Percentiles rank a stretch among this genome's conserved stretches.
Evolutionary conservation across 2,888 invertebrate genomes (phyloP).

Genomic region (Meganola albula): DNA sequence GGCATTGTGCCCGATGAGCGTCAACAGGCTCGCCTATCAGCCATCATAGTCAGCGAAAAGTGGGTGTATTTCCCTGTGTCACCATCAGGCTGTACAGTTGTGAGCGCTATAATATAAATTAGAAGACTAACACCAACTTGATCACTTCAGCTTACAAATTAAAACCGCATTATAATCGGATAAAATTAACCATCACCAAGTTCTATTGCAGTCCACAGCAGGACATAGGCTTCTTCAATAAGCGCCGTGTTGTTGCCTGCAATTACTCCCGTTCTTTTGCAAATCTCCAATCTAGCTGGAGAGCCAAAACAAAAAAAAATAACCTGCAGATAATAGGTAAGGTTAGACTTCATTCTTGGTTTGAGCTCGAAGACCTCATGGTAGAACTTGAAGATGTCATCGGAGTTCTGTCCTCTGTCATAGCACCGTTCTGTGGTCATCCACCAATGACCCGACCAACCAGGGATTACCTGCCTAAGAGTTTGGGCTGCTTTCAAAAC

Average conservation of each 20-base stretch:
- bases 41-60: too few species aligned
- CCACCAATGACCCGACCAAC: slow-evolving; percentile 67
- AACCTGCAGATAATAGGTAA: slow-evolving; percentile 57
- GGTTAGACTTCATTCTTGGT: slow-evolving; percentile 31
- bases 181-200: not conserved
- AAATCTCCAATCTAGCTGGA: too few species aligned
- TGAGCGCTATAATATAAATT: too few species aligned
- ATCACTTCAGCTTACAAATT: not conserved
- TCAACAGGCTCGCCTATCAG: too few species aligned
- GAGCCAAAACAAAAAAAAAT: slow-evolving; percentile 1
- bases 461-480: too few species aligned
- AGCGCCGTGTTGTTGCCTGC: not conserved
- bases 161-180: not conserved
- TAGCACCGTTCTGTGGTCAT: slow-evolving; percentile 57
- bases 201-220: not conserved
- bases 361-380: slow-evolving; percentile 55
- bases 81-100: too few species aligned
- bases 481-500: too few species aligned
- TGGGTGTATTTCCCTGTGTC: too few species aligned
- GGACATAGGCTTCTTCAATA: not conserved
- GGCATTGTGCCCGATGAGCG: too few species aligned
- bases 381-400: slow-evolving; percentile 55
- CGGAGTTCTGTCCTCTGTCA: slow-evolving; percentile 49
- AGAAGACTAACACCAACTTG: too few species aligned
- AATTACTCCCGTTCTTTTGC: too few species aligned